phyloP scores from a whole-genome alignment of 2,797 vertebrate species.

The Neopelma chrysocephalum region DNA sequence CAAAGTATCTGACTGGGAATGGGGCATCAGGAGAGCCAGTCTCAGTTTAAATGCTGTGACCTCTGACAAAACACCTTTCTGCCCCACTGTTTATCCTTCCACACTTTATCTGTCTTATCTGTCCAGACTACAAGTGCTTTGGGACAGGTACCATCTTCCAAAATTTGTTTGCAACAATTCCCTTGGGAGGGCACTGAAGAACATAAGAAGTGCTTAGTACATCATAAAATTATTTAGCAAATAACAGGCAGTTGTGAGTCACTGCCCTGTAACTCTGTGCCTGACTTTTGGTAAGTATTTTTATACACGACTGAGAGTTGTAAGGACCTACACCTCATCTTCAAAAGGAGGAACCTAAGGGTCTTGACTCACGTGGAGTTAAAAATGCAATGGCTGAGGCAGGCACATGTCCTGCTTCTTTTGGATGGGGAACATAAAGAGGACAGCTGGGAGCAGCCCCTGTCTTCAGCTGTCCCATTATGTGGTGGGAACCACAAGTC shows the following conservation, averaged over 20 bases:
- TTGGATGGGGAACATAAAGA: not conserved
- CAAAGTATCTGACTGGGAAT: not conserved
- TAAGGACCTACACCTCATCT: not conserved
- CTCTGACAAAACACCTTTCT: not conserved
- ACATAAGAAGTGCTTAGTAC: not conserved
- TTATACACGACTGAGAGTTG: not conserved
- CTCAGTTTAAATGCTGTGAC: not conserved
- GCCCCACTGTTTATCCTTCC: not conserved
- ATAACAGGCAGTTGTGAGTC: conserved; percentile 42
- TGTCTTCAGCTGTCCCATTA: conserved; percentile 1
- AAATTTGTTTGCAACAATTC: not conserved
- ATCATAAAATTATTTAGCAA: conserved; percentile 45
- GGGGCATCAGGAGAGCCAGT: not conserved
- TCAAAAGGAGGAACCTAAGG: conserved; percentile 40
- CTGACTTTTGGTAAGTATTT: conserved; percentile 32
- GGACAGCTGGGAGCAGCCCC: not conserved
- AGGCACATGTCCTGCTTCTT: not conserved
- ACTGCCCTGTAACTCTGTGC: conserved; percentile 5
- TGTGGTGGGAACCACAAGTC: not conserved
- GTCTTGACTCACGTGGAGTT: not conserved
- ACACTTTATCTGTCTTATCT: not conserved
- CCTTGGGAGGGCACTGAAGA: not conserved
- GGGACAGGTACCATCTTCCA: not conserved
- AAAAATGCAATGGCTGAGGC: not conserved
- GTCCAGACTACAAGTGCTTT: not conserved